Conservation (phyloP, 2,113 vertebrate species). For the Spea bombifrons region DNA sequence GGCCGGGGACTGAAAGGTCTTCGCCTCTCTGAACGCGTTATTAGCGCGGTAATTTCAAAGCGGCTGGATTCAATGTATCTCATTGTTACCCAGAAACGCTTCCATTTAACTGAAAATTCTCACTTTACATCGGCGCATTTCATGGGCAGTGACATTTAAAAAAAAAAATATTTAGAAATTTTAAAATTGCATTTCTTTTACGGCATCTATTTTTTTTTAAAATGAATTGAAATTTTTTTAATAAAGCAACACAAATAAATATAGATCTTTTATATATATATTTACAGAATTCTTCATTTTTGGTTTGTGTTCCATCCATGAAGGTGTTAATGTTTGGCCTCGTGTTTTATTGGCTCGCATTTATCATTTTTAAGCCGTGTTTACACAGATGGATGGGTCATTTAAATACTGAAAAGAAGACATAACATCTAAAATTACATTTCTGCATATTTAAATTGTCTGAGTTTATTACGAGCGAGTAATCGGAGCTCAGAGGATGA, state of each 20-base stretch:
- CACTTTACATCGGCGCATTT: neutral
- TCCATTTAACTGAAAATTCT: slow-evolving; percentile 39
- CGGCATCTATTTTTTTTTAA: neutral
- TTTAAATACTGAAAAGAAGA: neutral
- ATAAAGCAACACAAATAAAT: neutral
- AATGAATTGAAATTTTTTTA: too few relatives aligned
- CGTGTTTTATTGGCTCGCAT: too few relatives aligned
- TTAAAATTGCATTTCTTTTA: neutral
- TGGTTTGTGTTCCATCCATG: neutral
- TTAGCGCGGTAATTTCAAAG: slow-evolving; percentile 55
- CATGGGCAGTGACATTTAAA: neutral
- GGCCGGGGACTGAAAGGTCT: slow-evolving; percentile 51
- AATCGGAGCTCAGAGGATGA: neutral
- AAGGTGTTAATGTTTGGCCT: neutral
- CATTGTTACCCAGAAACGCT: slow-evolving; percentile 49
- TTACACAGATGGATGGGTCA: neutral
- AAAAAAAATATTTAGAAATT: neutral
- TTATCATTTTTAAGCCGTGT: neutral
- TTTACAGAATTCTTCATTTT: neutral
- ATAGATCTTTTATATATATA: neutral
- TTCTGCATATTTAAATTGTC: neutral
- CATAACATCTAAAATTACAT: neutral
- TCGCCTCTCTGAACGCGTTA: slow-evolving; percentile 50
- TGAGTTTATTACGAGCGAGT: neutral
- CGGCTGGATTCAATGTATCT: slow-evolving; percentile 48